phyloP scores from a whole-genome alignment of 2,888 invertebrate species.

The Drosophila ustulata region DNA sequence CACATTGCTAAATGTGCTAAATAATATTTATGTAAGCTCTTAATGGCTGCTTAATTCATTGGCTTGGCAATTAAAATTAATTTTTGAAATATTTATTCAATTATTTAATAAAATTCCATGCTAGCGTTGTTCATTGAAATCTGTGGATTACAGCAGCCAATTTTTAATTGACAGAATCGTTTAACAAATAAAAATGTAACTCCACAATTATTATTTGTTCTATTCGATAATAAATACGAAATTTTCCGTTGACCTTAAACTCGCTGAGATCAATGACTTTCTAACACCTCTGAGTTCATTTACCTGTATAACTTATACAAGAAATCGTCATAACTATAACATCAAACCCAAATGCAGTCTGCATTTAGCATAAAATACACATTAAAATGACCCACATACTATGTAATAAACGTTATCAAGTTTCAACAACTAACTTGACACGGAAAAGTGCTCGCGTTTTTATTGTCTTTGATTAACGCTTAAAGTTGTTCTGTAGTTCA shows the following conservation, averaged over 20 bases:
- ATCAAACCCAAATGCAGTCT: slow-evolving; percentile 7
- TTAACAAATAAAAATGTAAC: background rate
- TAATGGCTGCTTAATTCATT: slow-evolving; percentile 11
- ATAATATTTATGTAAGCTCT: slow-evolving; percentile 23
- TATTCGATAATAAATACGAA: too few relatives aligned
- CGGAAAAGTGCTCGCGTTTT: slow-evolving; percentile 2
- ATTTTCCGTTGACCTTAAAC: background rate
- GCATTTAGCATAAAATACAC: slow-evolving; percentile 16
- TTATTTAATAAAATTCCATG: slow-evolving; percentile 16
- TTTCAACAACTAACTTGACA: background rate
- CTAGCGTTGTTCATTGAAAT: background rate
- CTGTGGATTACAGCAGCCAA: too few relatives aligned
- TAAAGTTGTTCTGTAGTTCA: slow-evolving; percentile 9
- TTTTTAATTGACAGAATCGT: background rate
- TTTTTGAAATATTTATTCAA: slow-evolving; percentile 16
- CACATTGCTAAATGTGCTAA: slow-evolving; percentile 47
- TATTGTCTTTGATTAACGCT: slow-evolving; percentile 1
- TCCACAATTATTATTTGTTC: too few relatives aligned
- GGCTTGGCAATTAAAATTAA: slow-evolving; percentile 11
- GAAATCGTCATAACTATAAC: background rate
- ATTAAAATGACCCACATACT: slow-evolving; percentile 19
- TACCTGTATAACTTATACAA: background rate
- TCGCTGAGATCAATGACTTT: slow-evolving; percentile 12
- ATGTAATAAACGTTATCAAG: slow-evolving; percentile 4
- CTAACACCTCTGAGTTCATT: slow-evolving; percentile 7